phyloP scores from a whole-genome alignment of 2,888 invertebrate species.

The Invenusta paracnida region DNA sequence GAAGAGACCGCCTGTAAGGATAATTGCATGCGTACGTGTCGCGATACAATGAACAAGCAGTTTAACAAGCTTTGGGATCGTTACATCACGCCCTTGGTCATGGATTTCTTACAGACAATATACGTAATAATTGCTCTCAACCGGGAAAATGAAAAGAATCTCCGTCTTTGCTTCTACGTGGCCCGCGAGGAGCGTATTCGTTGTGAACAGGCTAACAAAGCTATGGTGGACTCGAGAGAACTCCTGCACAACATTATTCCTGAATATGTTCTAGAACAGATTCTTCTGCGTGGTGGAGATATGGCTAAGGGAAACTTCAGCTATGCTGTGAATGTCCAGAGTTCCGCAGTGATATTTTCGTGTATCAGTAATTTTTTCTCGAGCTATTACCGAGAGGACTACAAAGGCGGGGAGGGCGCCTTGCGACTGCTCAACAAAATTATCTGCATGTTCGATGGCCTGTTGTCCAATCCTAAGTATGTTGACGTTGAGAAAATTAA shows the following conservation, averaged over 20 bases:
- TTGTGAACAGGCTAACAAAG: constrained; percentile 7
- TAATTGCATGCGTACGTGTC: too few relatives aligned
- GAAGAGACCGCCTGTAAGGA: too few relatives aligned
- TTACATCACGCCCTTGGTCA: too few relatives aligned
- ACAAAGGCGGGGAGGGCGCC: constrained; percentile 71
- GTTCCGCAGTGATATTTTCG: constrained; percentile 88
- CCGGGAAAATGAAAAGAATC: neutral
- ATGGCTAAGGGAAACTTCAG: constrained; percentile 19
- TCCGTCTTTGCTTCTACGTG: neutral
- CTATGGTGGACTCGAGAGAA: constrained; percentile 17
- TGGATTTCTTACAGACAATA: neutral
- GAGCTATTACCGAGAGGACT: constrained; percentile 61
- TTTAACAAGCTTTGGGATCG: too few relatives aligned
- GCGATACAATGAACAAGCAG: too few relatives aligned
- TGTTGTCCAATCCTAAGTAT: neutral
- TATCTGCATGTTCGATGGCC: constrained; percentile 58
- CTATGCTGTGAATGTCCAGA: constrained; percentile 64
- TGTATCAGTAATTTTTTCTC: constrained; percentile 94
- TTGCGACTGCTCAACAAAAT: constrained; percentile 78
- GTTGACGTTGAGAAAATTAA: constrained; percentile 88
- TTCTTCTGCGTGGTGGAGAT: constrained; percentile 8
- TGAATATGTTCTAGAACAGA: constrained; percentile 26
- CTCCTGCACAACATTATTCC: constrained; percentile 38
- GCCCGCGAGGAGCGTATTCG: neutral
- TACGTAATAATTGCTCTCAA: neutral